Conservation (phyloP, 2,797 vertebrate genomes). For the Phrynocephalus vlangalii region DNA sequence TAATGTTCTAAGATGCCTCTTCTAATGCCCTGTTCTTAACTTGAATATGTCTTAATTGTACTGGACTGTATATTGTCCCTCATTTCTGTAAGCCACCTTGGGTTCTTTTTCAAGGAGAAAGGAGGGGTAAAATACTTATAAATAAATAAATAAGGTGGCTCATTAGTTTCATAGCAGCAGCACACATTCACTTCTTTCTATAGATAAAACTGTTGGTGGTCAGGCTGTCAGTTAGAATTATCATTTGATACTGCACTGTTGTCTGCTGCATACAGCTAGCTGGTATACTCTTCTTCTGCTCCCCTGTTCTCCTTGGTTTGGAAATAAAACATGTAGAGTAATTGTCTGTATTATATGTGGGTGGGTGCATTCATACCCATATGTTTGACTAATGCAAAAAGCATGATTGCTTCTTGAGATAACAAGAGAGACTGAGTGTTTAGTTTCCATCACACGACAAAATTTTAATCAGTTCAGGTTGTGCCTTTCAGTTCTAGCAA, state of each 20-base stretch:
- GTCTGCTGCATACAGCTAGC: not conserved
- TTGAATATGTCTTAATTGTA: too few relatives aligned
- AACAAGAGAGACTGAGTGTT: slow-evolving; percentile 30
- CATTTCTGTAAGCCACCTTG: too few relatives aligned
- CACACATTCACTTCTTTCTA: not conserved
- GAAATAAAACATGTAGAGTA: not conserved
- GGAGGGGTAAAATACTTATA: too few relatives aligned
- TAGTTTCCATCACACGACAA: slow-evolving; percentile 47
- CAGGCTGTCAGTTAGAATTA: slow-evolving; percentile 9
- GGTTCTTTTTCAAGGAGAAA: too few relatives aligned
- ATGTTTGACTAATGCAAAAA: slow-evolving; percentile 10
- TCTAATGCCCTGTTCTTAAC: too few relatives aligned
- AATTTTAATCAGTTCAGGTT: slow-evolving; percentile 66
- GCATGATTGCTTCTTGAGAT: slow-evolving; percentile 46
- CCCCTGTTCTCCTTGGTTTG: not conserved
- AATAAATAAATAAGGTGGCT: not conserved
- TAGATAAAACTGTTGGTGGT: not conserved
- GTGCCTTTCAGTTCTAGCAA: slow-evolving; percentile 40
- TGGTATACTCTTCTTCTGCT: not conserved
- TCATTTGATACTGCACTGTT: not conserved
- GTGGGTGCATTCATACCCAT: not conserved
- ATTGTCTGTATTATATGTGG: not conserved
- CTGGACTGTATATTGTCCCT: too few relatives aligned
- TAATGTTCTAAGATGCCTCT: too few relatives aligned
- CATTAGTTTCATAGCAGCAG: not conserved